Evolutionary conservation across 2,797 vertebrate species (phyloP), one percentile per base, ranked within the genome.

Genomic region (Clamator glandarius): DNA sequence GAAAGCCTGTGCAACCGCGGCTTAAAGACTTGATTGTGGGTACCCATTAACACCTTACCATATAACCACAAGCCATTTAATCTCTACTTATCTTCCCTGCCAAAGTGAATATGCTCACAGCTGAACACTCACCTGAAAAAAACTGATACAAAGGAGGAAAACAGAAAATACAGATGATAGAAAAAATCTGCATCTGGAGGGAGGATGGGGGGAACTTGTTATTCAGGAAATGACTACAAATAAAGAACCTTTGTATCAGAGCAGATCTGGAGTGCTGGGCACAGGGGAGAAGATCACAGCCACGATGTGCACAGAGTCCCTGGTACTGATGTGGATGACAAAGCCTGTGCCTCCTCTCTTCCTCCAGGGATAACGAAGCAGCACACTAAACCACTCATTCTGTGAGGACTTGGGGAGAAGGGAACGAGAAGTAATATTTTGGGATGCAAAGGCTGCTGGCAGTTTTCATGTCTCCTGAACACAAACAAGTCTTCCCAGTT

Each of bases 401-500:
- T 62, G 18, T 2, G 8, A 15, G 31, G 3, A 64, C 7, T 7
- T 3, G 29, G 5, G 3, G 11, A 20, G 5, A 75, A 81, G 41
- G 41, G 41, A 93, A 67, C 1, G 4, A 72, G 52, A 67, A 51
- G 16, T 13, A 78, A 13, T 31, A 7, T n/a, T 66, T 14, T 15
- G 59, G 51, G 70, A 84, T 66, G 46, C 39, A 73, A 62, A 69
- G 35, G 14, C 52, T 8, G 24, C 48, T 31, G 44, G 68, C 25
- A 48, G 26, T 58, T 48, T 73, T 84, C 59, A 80, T 2, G 57
- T 82, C 57, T 57, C 69, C 15, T 0, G 0, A 89, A 83, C 41
- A 70, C 35, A 52, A 93, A 95, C 72, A 87, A 39, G 90, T 89
- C 92, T 62, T 87, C 94, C 85, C 72, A 85, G 92, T 91, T 67